Evolutionary conservation across 2,113 vertebrate genomes (phyloP), one percentile per base, ranked within the genome.

Genomic region (Rhipidura dahli): DNA sequence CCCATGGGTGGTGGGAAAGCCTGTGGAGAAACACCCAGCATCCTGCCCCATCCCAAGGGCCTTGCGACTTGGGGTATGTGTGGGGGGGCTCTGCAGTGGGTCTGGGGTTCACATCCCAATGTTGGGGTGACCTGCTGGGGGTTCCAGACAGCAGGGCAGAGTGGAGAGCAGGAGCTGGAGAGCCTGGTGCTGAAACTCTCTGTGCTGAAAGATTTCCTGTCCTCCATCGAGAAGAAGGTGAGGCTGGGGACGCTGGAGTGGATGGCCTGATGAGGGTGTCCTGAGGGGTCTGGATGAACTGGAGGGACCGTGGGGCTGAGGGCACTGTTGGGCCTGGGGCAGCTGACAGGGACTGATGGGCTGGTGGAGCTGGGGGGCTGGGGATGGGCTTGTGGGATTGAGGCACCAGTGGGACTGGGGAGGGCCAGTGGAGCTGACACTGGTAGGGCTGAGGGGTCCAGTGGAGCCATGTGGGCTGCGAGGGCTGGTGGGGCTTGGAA

Each of bases 201-300:
- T 2, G 98, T 99, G 94, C 98, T 99, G 72, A 99, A 99, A 98
- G 99, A 99, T 94, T 98, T 99, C 88, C 96, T 99, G 60, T 98
- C 99, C 26, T 98, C 98, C 76, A 99, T 99, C 39, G 99, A 99
- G 97, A 99, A 99, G 96, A 99, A 99, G 99, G 99, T 99, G 94
- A 44, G 87, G 5, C 35, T 8, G 22, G 14, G 28, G 33, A 9
- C 21, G 23, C 28, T 45, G 28, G 45, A 16, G 2, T 16, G 63
- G 19, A 20, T 83, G 53, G 56, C n/a, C 16, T 60, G 28, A 26
- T 31, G 28, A 10, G 31, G 13, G 30, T 56, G 20, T 54, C n/a
- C 21, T 77, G 18, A 63, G 17, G 54, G 20, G 7, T 61, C 21
- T 76, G 70, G 20, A n/a, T 54, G n/a, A 40, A 9, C 39, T 30